Base-by-base conservation (phyloP, 2,797 vertebrate genomes). In the Morus bassanus region DNA sequence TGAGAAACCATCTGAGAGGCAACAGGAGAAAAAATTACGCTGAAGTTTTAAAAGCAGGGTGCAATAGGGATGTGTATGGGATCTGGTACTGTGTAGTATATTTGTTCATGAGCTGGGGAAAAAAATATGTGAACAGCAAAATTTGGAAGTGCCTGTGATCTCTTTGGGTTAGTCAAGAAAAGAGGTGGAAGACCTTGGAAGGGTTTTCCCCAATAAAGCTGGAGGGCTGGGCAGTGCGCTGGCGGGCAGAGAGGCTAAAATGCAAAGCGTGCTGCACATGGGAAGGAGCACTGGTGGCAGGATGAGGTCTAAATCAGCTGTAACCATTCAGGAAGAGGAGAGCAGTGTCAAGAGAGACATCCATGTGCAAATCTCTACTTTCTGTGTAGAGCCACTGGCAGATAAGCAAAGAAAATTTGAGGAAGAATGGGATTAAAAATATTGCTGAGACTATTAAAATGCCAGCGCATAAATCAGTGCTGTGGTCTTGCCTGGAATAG, bases 351-450 rank as follows among this genome's bases (percentile, higher is more conserved):
- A 35, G 78, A 72, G 65, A 77, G 56, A 41, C 53, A 75, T 60
- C 54, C 6, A 0, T 2, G 59, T 35, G 56, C 75, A 82, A 76
- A 89, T 48, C 86, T 54, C 69, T 22, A 4, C 80, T 53, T 37
- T 61, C 33, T 0, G 0, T 7, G 48, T 24, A 13, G n/a, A 57
- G 80, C 28, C 4, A 0, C n/a, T 1, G 1, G 41, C 74, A 77
- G 70, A 57, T 63, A 83, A 51, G 48, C 41, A 27, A 54, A 61
- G 80, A 78, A 57, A 72, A 80, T 68, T 39, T 70, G 68, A 87
- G 60, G 70, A 81, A 93, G 60, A 94, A 83, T 18, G 41, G 72
- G 83, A 91, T 95, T 94, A 79, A 96, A 96, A 94, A 61, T 84
- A 85, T 83, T 89, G 80, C 95, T 65, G 88, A 64, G 77, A 61